Evolutionary conservation across 2,113 vertebrate genomes (phyloP), one percentile per base, ranked within the genome.

Genomic region (Bufo bufo): DNA sequence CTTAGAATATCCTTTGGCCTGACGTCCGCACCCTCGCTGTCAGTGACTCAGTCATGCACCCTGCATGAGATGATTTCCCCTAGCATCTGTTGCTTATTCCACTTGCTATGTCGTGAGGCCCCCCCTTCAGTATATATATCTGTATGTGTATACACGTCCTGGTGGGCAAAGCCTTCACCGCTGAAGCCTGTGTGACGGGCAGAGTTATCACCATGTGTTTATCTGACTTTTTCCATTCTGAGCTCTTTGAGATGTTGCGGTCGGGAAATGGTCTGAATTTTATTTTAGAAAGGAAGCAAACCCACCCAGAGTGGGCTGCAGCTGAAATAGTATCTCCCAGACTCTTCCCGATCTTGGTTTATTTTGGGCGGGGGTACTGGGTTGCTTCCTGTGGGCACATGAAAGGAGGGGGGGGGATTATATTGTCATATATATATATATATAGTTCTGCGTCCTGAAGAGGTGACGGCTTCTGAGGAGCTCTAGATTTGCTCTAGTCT

Each of bases 1-100:
- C 89, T 91, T 58, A 87, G 93, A 94, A 93, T 90, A 91, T 89
- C 87, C 88, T 87, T 89, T 92, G 90, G 92, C 81, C 89, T 88
- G 82, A 84, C 77, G 11, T 61, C 92, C 92, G 90, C 80, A 85
- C 92, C 94, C 94, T 91, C 91, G 77, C 90, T 91, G 71, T 3
- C 49, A 17, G 88, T 86, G 90, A 93, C 94, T 95, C 95, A 94
- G 93, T 92, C 92, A 87, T 90, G 90, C 61, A 72, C 85, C 79
- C 33, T 86, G 91, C 88, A 33, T 80, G 77, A 80, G 59, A 80
- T 91, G 91, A 88, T 83, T 90, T 63, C 66, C 81, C 90, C 58
- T 54, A 89, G 89, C 94, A 94, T 94, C 93, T 95, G 95, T 90
- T 93, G 93, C 93, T 90, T 83, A 93, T 94, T 94, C 93, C 92